Base-by-base conservation (phyloP, 2,113 vertebrate genomes). In the Jaculus jaculus region DNA sequence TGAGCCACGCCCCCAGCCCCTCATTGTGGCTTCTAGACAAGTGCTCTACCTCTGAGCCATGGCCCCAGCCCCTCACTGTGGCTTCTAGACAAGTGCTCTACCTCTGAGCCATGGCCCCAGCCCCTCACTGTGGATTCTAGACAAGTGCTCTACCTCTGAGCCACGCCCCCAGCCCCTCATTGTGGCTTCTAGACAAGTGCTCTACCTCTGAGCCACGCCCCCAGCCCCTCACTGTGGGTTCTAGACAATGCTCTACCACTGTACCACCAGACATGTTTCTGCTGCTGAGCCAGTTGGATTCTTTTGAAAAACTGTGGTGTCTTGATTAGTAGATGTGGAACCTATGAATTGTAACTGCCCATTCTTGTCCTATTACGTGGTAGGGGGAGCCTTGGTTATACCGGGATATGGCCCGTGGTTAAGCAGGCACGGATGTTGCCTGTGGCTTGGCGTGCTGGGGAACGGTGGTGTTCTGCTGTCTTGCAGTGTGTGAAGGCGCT, bases 401-500 rank as follows among this genome's bases (percentile, higher is more conserved):
- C 1, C 0, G 5, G 47, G 54, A 26, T 7, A 0, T 7, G 11
- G 79, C 42, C 71, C 18, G 0, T 2, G 23, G 60, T 42, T 17
- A 84, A 7, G 66, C 7, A 0, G 2, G 1, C 60, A 4, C 61
- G 28, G 39, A 66, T 4, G 0, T 21, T 11, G n/a, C n/a, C 32
- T 0, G 1, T 10, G 37, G 5, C 51, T 18, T 21, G 7, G n/a
- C 7, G 0, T 51, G n/a, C 32, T 37, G 24, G 7, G 24, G 26
- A 28, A 30, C 0, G 4, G 32, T 6, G 21, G 0, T 80, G 42
- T 68, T 63, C 84, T 26, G 0, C 2, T 95, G 81, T 96, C 91
- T 86, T 82, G 17, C 96, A 99, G 99, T 99, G 99, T 23, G 99
- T 99, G 96, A 99, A 99, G 98, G 99, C 99, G 61, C 94, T 99